phyloP scores from a whole-genome alignment of 2,113 vertebrate genomes.

The Leiothrix lutea region DNA sequence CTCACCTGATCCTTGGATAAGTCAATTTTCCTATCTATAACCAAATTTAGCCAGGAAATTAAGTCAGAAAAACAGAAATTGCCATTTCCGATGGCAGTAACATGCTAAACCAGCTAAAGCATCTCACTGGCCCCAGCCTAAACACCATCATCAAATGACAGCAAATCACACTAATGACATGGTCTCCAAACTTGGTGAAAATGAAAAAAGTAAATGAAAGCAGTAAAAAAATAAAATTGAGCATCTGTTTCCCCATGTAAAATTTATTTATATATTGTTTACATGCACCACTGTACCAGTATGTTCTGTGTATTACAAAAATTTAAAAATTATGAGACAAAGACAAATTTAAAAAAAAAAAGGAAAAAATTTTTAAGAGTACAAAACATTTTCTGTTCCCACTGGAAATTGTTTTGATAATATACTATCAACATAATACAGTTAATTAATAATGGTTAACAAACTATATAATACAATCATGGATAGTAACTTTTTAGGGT shows the following conservation, averaged over 20 bases:
- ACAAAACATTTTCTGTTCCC: neutral
- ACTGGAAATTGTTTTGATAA: neutral
- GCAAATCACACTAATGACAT: neutral
- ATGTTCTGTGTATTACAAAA: neutral
- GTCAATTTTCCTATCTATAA: neutral
- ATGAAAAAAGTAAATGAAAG: no score
- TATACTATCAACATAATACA: neutral
- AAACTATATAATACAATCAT: neutral
- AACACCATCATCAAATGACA: neutral
- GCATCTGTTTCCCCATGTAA: rapidly evolving
- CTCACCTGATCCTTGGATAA: neutral
- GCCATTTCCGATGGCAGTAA: neutral
- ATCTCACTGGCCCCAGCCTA: neutral
- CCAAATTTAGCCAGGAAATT: neutral
- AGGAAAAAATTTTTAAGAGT: neutral
- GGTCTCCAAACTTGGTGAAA: neutral
- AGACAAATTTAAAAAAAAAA: neutral
- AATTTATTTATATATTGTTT: neutral
- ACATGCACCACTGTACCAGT: neutral
- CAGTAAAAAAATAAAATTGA: neutral
- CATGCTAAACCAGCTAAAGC: neutral
- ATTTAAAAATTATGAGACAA: neutral
- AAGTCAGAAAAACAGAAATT: neutral
- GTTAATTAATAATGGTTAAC: neutral
- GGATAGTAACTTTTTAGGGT: neutral